Evolutionary conservation across 2,113 vertebrate genomes (phyloP).

Genomic region (Misgurnus mizolepis): DNA sequence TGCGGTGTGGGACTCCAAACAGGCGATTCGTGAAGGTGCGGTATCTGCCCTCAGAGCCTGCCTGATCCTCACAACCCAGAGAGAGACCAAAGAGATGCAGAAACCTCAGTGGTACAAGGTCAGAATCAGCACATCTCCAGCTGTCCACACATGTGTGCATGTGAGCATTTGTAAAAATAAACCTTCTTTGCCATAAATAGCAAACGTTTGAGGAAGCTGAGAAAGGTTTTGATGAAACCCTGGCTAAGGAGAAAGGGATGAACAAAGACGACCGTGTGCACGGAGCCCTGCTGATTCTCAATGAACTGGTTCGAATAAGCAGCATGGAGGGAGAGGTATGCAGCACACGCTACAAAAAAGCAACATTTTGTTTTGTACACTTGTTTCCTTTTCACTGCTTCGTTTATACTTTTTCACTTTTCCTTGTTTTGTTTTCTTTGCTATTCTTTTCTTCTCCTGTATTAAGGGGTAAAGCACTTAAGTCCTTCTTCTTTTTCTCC

Average conservation of each 20-base stretch:
- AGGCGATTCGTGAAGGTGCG: slow-evolving; percentile 95
- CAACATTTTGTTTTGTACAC: too few relatives aligned
- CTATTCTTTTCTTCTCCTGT: background rate
- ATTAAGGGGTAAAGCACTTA: too few relatives aligned
- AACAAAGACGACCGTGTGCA: slow-evolving; percentile 95
- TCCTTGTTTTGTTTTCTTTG: background rate
- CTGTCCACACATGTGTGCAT: background rate
- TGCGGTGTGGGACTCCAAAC: slow-evolving; percentile 97
- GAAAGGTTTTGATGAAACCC: slow-evolving; percentile 94
- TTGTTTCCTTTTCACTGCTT: too few relatives aligned
- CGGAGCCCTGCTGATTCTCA: slow-evolving; percentile 93
- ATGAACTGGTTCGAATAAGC: slow-evolving; percentile 97
- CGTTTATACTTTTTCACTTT: background rate
- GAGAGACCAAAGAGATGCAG: slow-evolving; percentile 99
- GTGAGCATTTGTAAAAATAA: background rate
- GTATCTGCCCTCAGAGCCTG: slow-evolving; percentile 94
- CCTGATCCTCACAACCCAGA: slow-evolving; percentile 95
- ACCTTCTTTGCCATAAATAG: slow-evolving; percentile 61
- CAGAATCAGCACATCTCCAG: slow-evolving; percentile 50
- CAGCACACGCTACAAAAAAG: background rate
- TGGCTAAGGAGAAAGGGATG: slow-evolving; percentile 98
- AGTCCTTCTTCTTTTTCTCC: too few relatives aligned
- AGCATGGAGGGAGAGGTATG: slow-evolving; percentile 99
- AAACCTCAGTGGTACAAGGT: slow-evolving; percentile 99
- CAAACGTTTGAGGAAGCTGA: slow-evolving; percentile 98